Conservation (phyloP, 2,797 vertebrate genomes). For the Ceyx erithaca region DNA sequence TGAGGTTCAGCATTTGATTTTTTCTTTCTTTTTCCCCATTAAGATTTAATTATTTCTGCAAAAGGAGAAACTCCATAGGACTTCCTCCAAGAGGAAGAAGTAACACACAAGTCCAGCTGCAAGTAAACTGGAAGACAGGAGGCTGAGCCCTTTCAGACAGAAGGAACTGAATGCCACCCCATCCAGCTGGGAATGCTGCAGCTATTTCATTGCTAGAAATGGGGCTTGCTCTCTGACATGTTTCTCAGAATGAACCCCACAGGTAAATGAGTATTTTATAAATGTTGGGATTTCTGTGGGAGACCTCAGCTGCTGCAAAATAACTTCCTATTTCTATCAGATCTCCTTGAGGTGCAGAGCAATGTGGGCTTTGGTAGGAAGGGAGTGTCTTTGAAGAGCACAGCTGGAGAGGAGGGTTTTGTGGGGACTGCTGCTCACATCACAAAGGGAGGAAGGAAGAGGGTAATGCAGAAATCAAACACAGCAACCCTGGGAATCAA, state of each 20-base stretch:
- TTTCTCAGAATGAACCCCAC: not conserved
- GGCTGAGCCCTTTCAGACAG: not conserved
- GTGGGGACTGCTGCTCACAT: not conserved
- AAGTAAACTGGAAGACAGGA: not conserved
- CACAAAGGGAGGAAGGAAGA: not conserved
- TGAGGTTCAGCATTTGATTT: not conserved
- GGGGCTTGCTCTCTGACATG: not conserved
- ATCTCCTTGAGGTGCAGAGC: not conserved
- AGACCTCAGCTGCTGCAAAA: conserved; percentile 22
- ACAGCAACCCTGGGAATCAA: not conserved
- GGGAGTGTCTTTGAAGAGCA: not conserved
- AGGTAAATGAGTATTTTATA: not conserved
- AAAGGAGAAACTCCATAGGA: not conserved
- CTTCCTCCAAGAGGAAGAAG: not conserved
- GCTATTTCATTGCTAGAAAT: not conserved
- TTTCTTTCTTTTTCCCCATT: not conserved
- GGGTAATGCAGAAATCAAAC: not conserved
- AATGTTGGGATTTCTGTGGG: conserved; percentile 9
- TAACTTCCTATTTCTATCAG: not conserved
- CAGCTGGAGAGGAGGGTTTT: not conserved
- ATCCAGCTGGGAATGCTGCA: not conserved
- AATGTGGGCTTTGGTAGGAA: conserved; percentile 6
- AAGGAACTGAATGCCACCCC: not conserved
- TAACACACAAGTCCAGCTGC: not conserved
- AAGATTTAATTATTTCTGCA: not conserved